Percentiles rank a stretch among this genome's conserved stretches.
Evolutionary conservation across 2,888 invertebrate genomes (phyloP).

Genomic region (Eremobia ochroleuca): DNA sequence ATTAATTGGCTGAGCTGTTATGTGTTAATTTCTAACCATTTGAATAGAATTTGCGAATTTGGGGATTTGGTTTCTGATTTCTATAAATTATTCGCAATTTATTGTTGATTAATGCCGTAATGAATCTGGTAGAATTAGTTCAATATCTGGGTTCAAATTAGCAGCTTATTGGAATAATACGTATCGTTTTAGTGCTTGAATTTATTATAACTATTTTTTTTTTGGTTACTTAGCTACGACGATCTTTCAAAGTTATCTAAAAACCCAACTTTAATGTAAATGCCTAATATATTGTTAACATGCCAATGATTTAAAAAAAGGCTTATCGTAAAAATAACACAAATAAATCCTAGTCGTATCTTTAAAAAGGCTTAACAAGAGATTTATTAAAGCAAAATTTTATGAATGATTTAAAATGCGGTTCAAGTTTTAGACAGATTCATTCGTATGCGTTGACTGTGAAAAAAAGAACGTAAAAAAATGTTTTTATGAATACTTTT

Average conservation of each 20-base stretch:
- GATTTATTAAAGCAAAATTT: not conserved
- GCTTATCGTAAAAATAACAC: not conserved
- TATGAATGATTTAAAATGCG: not conserved
- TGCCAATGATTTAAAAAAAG: constrained; percentile 1
- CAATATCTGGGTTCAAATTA: not conserved
- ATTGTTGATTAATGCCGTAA: not conserved
- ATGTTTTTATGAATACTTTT: not conserved
- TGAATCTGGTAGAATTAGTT: not conserved
- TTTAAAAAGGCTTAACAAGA: not conserved
- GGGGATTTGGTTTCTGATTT: constrained; percentile 9
- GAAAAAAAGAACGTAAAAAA: not conserved
- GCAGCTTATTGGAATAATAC: not conserved
- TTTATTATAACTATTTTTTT: too few species aligned
- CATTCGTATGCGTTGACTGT: not conserved
- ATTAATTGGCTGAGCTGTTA: not conserved
- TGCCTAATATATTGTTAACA: not conserved
- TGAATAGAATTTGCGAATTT: constrained; percentile 9
- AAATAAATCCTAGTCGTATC: not conserved
- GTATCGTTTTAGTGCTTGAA: not conserved
- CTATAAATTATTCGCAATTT: not conserved
- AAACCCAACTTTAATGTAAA: not conserved
- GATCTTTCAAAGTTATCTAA: not conserved
- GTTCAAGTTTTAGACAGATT: not conserved
- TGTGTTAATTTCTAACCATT: not conserved
- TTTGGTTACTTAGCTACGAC: too few species aligned